Base-by-base conservation (phyloP, 1,140 invertebrate species). In the Lucilia sericata region DNA sequence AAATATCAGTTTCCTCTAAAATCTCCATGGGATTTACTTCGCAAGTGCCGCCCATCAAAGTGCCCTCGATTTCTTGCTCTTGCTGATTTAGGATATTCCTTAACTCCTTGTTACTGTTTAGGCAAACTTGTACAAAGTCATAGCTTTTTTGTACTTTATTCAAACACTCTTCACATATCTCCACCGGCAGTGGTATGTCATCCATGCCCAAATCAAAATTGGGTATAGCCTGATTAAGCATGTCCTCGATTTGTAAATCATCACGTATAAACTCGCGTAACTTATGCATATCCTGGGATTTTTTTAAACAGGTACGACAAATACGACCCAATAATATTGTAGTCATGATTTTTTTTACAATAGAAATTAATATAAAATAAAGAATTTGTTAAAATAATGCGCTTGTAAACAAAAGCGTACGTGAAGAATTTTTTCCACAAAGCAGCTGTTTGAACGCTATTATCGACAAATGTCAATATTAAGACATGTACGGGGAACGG, bases 131-230 rank as follows among this genome's bases (percentile, higher is more conserved):
- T 8, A 34, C 21, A n/a, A 76, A 76, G 17, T 19, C 17, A 42
- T 17, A 76, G 30, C 30, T 12, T 76, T 13, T 42, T 42, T 17
- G 34, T 42, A 76, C 17, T 19, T 76, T 76, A 12, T 76, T 13
- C 34, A 76, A 42, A 76, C 74, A 76, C 2, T 76, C 74, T 42
- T 76, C 34, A n/a, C 74, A 76, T n/a, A 76, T 76, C 14, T 76
- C 74, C 5, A 76, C 74, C 7, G 74, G 74, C 34, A 76, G 10
- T 7, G 30, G 36, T 42, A 42, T n/a, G 4, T 76, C 74, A n/a
- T 76, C 74, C 30, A 76, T 17, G 14, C 7, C 30, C 17, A 76
- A 19, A 42, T 76, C 74, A 19, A 76, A 76, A 13, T 76, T 42
- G 2, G 74, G 74, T n/a, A 76, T n/a, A 5, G 74, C 17, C 8